Evolutionary conservation across 2,113 vertebrate species (phyloP), one percentile per base, ranked within the genome.

Genomic region (Cisticola juncidis): DNA sequence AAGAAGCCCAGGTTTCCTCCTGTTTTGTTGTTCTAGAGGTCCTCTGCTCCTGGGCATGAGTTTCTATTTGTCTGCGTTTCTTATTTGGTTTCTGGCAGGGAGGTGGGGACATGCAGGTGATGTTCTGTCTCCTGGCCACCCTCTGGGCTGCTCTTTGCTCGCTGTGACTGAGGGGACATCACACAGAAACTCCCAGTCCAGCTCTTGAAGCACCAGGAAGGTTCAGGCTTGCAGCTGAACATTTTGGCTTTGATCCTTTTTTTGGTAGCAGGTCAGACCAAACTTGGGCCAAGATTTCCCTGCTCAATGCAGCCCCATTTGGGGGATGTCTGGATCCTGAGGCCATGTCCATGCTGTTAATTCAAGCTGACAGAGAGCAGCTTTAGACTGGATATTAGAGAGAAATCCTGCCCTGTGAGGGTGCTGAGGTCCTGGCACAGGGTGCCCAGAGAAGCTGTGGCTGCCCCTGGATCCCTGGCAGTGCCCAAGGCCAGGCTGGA

Each of bases 91-190:
- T 33, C 72, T 77, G 72, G 66, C 29, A 58, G n/a, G 53, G 66
- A 44, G 31, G 8, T 12, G 73, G 24, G 47, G 42, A 40, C 44
- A 29, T 0, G 1, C 20, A 48, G 70, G 4, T 45, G 29, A 42
- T 26, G 7, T 71, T 58, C 25, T 65, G 31, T 69, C 36, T 76
- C 45, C 77, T 89, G 69, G 42, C 18, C 45, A 45, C 26, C 14
- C 23, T 38, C 44, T 35, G 45, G 1, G 6, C 58, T 38, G 21
- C 68, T 77, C 12, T 79, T 82, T 69, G 40, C 58, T 81, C 15
- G 0, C 6, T 0, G 3, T 68, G 38, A 12, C 58, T 21, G 17
- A 83, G 54, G 16, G 33, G 44, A 44, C 4, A 2, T 48, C 45
- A 51, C 17, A 5, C 36, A 90, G 73, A 44, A 85, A 31, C 0